phyloP scores from a whole-genome alignment of 2,888 invertebrate species.

The Sisyra terminalis region DNA sequence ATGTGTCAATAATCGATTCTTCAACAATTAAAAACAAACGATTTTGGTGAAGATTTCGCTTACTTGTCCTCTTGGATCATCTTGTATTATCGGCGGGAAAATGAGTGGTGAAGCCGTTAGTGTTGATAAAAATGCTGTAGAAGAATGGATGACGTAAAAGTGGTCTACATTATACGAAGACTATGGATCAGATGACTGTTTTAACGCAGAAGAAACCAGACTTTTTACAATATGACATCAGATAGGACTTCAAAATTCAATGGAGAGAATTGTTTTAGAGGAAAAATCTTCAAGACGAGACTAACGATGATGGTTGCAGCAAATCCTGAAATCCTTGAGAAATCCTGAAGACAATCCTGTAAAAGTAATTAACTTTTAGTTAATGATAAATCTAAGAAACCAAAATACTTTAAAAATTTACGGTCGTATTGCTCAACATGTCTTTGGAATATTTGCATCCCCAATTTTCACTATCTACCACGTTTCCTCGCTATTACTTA shows the following conservation, averaged over 20 bases:
- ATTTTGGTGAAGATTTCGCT: constrained; percentile 12
- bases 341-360: too few relatives aligned
- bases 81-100: constrained; percentile 15
- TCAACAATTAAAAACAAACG: too few relatives aligned
- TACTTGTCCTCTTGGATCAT: constrained; percentile 15
- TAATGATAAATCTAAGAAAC: constrained; percentile 18
- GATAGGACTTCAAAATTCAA: constrained; percentile 17
- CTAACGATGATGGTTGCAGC: constrained; percentile 17
- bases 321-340: constrained; percentile 18
- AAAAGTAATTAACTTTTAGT: constrained; percentile 17
- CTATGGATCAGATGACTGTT: constrained; percentile 15
- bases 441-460: too few relatives aligned
- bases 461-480: too few relatives aligned
- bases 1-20: too few relatives aligned
- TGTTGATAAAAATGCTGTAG: constrained; percentile 12
- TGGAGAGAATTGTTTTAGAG: constrained; percentile 17
- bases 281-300: constrained; percentile 18
- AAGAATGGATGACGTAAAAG: constrained; percentile 14
- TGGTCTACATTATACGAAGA: constrained; percentile 15
- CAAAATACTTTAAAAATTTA: too few relatives aligned
- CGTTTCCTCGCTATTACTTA: too few relatives aligned
- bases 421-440: too few relatives aligned
- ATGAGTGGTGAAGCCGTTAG: constrained; percentile 14
- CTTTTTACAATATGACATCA: constrained; percentile 16
- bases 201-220: constrained; percentile 18